phyloP scores from a whole-genome alignment of 2,888 invertebrate species.

The Plusia festucae region DNA sequence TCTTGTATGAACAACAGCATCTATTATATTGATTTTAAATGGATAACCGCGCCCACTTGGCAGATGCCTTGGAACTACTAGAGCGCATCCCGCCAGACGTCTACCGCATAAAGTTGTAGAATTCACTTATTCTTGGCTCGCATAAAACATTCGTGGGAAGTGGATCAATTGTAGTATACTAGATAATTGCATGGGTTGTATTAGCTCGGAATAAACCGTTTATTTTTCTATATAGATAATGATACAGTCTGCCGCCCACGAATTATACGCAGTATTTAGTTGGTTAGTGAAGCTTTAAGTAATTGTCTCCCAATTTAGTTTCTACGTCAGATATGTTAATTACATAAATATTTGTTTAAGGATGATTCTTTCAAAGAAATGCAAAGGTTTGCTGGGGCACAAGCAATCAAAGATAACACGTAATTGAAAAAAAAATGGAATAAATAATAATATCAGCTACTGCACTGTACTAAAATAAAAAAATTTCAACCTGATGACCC shows the following conservation, averaged over 20 bases:
- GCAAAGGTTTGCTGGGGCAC: not conserved
- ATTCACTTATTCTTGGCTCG: conserved; percentile 52
- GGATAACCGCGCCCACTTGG: conserved; percentile 59
- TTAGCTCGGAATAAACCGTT: conserved; percentile 57
- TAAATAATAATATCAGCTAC: too few relatives aligned
- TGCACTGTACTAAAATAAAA: too few relatives aligned
- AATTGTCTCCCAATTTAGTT: conserved; percentile 23
- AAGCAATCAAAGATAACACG: not conserved
- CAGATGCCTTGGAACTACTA: conserved; percentile 58
- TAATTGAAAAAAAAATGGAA: too few relatives aligned
- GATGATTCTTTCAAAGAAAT: not conserved
- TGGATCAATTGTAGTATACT: conserved; percentile 65
- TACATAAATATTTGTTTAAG: not conserved
- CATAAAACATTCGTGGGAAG: conserved; percentile 67
- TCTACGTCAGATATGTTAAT: not conserved
- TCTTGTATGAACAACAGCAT: conserved; percentile 29
- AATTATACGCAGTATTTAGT: conserved; percentile 46
- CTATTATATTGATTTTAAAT: conserved; percentile 47
- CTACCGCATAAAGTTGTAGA: conserved; percentile 58
- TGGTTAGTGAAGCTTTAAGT: conserved; percentile 22
- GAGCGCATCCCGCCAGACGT: conserved; percentile 62
- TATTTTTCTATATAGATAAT: conserved; percentile 59
- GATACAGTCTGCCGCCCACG: conserved; percentile 69
- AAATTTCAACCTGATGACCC: too few relatives aligned
- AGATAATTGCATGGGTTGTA: conserved; percentile 67